phyloP scores from a whole-genome alignment of 2,888 invertebrate species.

The Morpho helenor region DNA sequence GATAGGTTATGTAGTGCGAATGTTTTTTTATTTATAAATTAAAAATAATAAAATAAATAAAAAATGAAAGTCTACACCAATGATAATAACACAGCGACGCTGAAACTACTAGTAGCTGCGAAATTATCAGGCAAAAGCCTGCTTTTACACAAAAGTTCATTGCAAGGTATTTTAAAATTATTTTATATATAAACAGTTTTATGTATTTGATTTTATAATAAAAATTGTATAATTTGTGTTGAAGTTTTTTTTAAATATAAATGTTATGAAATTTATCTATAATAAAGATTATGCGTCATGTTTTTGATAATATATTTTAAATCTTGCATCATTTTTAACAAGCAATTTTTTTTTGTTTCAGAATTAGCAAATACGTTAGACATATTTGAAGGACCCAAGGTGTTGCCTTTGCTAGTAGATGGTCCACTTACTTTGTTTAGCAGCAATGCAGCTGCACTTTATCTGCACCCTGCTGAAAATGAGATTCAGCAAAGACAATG shows the following conservation, averaged over 20 bases:
- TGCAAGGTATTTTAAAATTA: conserved; percentile 73
- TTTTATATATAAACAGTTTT: conserved; percentile 10
- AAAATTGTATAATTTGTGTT: not conserved
- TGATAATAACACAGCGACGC: conserved; percentile 86
- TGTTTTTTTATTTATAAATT: conserved; percentile 15
- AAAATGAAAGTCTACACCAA: conserved; percentile 87
- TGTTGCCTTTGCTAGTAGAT: conserved; percentile 83
- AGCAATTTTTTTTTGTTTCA: not conserved
- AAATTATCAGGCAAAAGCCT: conserved; percentile 81
- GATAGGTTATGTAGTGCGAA: conserved; percentile 22
- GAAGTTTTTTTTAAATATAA: not conserved
- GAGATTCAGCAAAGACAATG: conserved; percentile 54
- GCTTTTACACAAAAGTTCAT: conserved; percentile 76
- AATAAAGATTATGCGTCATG: too few relatives aligned
- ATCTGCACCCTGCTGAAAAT: conserved; percentile 76
- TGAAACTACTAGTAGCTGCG: conserved; percentile 86
- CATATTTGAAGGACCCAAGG: conserved; percentile 72
- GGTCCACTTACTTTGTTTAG: conserved; percentile 83
- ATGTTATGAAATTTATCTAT: too few relatives aligned
- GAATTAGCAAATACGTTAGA: conserved; percentile 50
- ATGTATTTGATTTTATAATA: conserved; percentile 11
- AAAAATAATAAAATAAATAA: conserved; percentile 18
- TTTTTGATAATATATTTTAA: too few relatives aligned
- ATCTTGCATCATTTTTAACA: conserved; percentile 2
- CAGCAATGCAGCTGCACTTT: conserved; percentile 84